phyloP scores from a whole-genome alignment of 2,888 invertebrate species.

The Campaea margaritaria region DNA sequence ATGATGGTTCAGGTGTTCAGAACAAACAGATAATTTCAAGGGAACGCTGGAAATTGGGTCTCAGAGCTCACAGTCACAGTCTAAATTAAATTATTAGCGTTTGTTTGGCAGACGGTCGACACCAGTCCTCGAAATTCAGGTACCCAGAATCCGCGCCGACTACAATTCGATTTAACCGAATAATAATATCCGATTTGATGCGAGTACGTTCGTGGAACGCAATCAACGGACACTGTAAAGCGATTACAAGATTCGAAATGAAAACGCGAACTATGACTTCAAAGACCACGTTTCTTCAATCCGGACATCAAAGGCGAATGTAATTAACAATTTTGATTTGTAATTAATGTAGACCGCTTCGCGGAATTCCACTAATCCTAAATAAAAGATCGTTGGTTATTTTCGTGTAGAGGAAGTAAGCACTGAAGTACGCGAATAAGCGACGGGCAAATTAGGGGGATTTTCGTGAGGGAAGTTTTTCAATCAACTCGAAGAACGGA shows the following conservation, averaged over 20 bases:
- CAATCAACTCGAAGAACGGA: conserved; percentile 45
- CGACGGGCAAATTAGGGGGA: conserved; percentile 33
- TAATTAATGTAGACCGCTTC: conserved; percentile 35
- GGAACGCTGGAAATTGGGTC: conserved; percentile 45
- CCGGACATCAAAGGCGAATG: conserved; percentile 50
- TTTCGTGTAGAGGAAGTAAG: conserved; percentile 20
- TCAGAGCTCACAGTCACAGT: conserved; percentile 50
- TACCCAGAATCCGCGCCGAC: conserved; percentile 45
- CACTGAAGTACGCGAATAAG: conserved; percentile 27
- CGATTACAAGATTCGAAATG: conserved; percentile 39
- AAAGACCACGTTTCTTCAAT: conserved; percentile 44
- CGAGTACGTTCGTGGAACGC: conserved; percentile 47
- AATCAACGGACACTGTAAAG: conserved; percentile 49
- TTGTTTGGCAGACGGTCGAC: conserved; percentile 50
- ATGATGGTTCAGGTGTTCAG: conserved; percentile 45
- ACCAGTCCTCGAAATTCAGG: conserved; percentile 44
- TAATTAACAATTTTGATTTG: conserved; percentile 44
- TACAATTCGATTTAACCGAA: conserved; percentile 56
- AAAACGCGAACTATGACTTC: conserved; percentile 45
- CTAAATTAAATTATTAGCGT: conserved; percentile 58
- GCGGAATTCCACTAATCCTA: conserved; percentile 27
- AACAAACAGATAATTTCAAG: conserved; percentile 55
- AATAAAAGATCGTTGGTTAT: conserved; percentile 20
- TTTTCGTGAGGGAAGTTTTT: conserved; percentile 48
- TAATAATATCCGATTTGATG: conserved; percentile 53